Base-by-base conservation (phyloP, 2,888 invertebrate genomes). In the Mimumesa dahlbomi region DNA sequence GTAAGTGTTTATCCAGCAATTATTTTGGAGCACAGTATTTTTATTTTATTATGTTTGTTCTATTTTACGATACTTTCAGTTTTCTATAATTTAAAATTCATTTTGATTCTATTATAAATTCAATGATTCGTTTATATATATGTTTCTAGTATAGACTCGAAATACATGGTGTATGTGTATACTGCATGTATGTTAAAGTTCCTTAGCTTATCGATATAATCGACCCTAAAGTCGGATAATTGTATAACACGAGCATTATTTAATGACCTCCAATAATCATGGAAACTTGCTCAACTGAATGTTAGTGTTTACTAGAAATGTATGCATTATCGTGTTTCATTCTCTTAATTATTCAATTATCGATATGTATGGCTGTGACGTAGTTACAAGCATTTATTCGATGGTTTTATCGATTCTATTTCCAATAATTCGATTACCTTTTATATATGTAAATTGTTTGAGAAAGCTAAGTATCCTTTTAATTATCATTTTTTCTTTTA, bases 301-400 rank as follows among this genome's bases (percentile, higher is more conserved):
- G 29, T 29, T 29, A 29, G 9, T 9, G 9, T 9, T 29, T 29
- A 29, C n/a, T n/a, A n/a, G n/a, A n/a, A n/a, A n/a, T n/a, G n/a
- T n/a, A n/a, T n/a, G n/a, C n/a, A n/a, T n/a, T n/a, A n/a, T n/a
- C 49, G 25, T 56, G 62, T 34, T 49, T 22, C 31, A 48, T 59
- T 45, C 45, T 45, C 34, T 34, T 22, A 50, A 43, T 46, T 49
- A 57, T 19, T 40, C 48, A 31, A 36, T 36, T 36, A 68, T 70
- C 45, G 49, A 58, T 71, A 53, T 56, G 61, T 64, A 57, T 53
- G 71, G 71, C 70, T 70, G 71, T 71, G 71, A 71, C 42, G 63
- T 68, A 21, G n/a, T 21, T 21, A 13, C 42, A 18, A n/a, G n/a
- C 2, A 45, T 22, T 25, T 22, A 4, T n/a, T n/a, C n/a, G 13